These are phyloP conservation scores for Syncerus caffer DNA, from an alignment of 2,797 vertebrate species.

Conservation along the genomic window DNA sequence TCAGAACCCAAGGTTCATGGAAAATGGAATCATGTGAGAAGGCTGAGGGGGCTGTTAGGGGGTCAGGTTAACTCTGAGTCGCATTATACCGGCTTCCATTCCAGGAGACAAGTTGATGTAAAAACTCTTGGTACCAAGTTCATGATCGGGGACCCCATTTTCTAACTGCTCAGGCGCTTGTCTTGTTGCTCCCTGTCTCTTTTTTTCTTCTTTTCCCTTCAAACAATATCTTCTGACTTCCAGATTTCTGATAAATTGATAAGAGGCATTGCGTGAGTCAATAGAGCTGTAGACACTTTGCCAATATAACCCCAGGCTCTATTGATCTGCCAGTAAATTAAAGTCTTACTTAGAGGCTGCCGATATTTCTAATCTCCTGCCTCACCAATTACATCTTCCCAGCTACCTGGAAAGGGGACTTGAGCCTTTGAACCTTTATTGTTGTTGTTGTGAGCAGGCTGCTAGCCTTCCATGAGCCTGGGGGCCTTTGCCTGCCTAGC, in stretches of 20 bases:
- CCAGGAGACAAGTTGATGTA: conserved; percentile 57
- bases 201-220: conserved; percentile 79
- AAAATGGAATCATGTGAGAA: conserved; percentile 37
- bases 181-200: background rate
- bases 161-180: background rate
- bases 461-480: background rate
- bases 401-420: conserved; percentile 81
- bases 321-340: conserved; percentile 99
- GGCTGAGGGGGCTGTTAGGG: background rate
- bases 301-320: conserved; percentile 97
- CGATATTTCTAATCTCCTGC: conserved; percentile 91
- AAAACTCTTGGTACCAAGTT: conserved; percentile 71
- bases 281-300: conserved; percentile 99
- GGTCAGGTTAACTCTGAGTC: conserved; percentile 63
- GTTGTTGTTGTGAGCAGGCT: background rate
- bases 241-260: conserved; percentile 99
- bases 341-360: conserved; percentile 99
- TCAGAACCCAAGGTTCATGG: conserved; percentile 31
- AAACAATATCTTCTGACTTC: conserved; percentile 96
- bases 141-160: conserved; percentile 47
- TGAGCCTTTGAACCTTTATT: conserved; percentile 56
- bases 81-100: conserved; percentile 47
- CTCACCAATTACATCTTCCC: conserved; percentile 87
- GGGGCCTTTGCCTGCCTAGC: background rate
- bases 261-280: conserved; percentile 99